Evolutionary conservation across 2,113 vertebrate genomes (phyloP).

Genomic region (Lepisosteus osseus): DNA sequence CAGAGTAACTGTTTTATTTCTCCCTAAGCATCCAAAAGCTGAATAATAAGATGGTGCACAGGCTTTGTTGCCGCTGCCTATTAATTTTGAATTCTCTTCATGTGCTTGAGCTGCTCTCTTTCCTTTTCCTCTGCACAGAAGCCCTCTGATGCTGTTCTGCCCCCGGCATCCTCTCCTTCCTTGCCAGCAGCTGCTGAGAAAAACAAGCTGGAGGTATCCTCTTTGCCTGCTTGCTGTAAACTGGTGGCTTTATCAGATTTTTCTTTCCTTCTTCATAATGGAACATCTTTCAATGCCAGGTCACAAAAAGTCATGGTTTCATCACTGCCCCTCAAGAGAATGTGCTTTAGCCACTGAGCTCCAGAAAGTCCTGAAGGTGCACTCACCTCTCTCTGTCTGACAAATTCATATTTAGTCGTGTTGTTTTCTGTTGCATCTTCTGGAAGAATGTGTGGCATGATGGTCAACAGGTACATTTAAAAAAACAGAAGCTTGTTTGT

Average conservation of each 20-base stretch:
- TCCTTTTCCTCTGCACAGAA: conserved; percentile 68
- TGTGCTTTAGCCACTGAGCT: too few relatives aligned
- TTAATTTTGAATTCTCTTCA: conserved; percentile 39
- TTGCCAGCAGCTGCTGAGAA: conserved; percentile 81
- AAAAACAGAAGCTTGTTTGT: too few relatives aligned
- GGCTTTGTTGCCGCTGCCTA: conserved; percentile 20
- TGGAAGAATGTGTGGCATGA: too few relatives aligned
- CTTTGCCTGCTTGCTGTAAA: neutral
- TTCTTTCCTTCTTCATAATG: too few relatives aligned
- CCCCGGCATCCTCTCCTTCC: conserved; percentile 79
- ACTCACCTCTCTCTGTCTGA: too few relatives aligned
- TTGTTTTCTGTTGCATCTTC: too few relatives aligned
- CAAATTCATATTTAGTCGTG: too few relatives aligned
- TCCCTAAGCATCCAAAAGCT: conserved; percentile 18
- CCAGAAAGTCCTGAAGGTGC: too few relatives aligned
- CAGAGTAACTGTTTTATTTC: neutral
- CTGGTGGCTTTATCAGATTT: neutral
- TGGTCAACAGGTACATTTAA: too few relatives aligned
- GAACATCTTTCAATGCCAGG: too few relatives aligned
- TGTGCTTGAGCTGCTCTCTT: conserved; percentile 47
- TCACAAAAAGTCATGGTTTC: too few relatives aligned
- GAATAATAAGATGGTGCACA: conserved; percentile 18
- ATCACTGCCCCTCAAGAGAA: too few relatives aligned
- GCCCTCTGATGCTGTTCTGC: conserved; percentile 78
- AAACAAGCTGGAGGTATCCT: conserved; percentile 84